Base-by-base conservation (phyloP, 2,797 vertebrate species). In the Morus bassanus region DNA sequence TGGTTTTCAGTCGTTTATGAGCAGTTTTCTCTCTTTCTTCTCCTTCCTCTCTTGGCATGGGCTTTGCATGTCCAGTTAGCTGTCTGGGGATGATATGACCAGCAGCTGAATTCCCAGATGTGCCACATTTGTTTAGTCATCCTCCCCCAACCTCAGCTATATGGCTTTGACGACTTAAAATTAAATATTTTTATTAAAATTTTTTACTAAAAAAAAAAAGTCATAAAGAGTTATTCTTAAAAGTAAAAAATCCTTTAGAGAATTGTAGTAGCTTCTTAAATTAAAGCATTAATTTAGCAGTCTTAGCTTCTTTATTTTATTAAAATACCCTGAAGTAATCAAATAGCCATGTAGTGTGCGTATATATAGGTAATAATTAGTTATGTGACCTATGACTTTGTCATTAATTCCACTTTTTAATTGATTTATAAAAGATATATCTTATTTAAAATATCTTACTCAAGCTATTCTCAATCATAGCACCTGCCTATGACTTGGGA, bases 1-100 rank as follows among this genome's bases (percentile, higher is more conserved):
- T n/a, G 46, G 11, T 19, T 90, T 46, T 53, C 35, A 16, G 63
- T 57, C 2, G 0, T 41, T 87, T 25, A 50, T 0, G 0, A 56
- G 25, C 0, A 1, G 10, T 7, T 21, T 65, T 46, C 6, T 53
- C 22, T 22, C 37, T 81, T 18, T 43, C 27, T 78, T 70, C 48
- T 61, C 18, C 9, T 77, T 14, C 9, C 3, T 63, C n/a, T 94
- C 11, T 31, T 57, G 23, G 31, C 3, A 0, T 3, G 7, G 33
- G 8, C 14, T 61, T 43, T 80, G 24, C n/a, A 0, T 12, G 15
- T 59, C 13, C 28, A 1, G 0, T 37, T 77, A 35, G 23, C 25
- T 61, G 33, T 12, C n/a, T 39, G 12, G 25, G 18, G 31, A 3
- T 51, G 27, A 7, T 50, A 18, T 3, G 5, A n/a, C 19, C 4